Evolutionary conservation across 1,140 invertebrate species (phyloP).

Genomic region (Bombyx mori): DNA sequence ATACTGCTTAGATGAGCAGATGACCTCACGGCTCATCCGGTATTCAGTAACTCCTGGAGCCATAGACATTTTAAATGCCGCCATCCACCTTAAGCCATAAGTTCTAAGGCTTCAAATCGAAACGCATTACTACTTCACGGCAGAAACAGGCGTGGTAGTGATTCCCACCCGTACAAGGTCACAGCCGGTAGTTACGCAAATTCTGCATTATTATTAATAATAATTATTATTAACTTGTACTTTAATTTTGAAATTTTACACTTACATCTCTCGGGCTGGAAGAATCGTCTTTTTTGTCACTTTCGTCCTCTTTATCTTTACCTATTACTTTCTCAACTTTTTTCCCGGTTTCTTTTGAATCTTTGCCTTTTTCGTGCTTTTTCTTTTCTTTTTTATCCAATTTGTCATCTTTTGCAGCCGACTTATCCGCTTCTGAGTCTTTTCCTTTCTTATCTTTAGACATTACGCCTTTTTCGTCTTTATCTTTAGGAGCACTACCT

Average conservation of each 20-base stretch:
- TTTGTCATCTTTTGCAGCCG: neutral
- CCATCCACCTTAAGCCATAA: too few relatives aligned
- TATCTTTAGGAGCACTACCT: slow-evolving; percentile 11
- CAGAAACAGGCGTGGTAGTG: too few relatives aligned
- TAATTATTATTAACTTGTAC: too few relatives aligned
- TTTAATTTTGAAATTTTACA: neutral
- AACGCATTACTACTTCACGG: too few relatives aligned
- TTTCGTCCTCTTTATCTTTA: slow-evolving; percentile 11
- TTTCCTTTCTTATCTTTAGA: slow-evolving; percentile 9
- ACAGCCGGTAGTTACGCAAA: too few relatives aligned
- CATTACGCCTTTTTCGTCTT: slow-evolving; percentile 3
- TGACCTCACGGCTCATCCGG: too few relatives aligned
- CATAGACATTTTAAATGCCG: too few relatives aligned
- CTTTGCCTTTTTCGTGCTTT: neutral
- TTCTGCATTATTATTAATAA: too few relatives aligned
- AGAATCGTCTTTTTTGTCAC: neutral
- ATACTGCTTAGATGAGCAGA: too few relatives aligned
- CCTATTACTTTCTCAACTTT: slow-evolving; percentile 3
- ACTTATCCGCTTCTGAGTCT: slow-evolving; percentile 9
- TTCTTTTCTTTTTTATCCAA: slow-evolving; percentile 9
- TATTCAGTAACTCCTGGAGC: too few relatives aligned
- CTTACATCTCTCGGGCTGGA: neutral
- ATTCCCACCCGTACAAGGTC: too few relatives aligned
- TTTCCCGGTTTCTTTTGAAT: neutral
- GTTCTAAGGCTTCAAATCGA: too few relatives aligned